Evolutionary conservation across 2,113 vertebrate genomes (phyloP), one percentile per base, ranked within the genome.

Genomic region (Rynchops niger): DNA sequence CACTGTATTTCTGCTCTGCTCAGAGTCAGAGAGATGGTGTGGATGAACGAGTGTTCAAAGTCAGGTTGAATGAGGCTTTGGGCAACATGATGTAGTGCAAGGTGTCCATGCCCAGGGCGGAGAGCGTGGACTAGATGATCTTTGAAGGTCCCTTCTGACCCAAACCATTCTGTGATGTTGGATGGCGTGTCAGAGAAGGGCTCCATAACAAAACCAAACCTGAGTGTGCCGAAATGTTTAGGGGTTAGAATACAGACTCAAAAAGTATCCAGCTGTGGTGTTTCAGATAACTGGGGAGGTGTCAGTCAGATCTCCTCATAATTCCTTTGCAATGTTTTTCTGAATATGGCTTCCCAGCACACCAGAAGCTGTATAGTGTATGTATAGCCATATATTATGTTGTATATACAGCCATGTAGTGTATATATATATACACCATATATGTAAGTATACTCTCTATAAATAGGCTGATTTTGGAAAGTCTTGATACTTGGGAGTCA

Each of bases 201-300:
- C 40, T 38, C 38, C 0, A 1, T 38, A 53, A 62, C 9, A 34
- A 53, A 58, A 27, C 15, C 0, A 1, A 78, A 32, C 45, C 9
- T 5, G 21, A 38, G 32, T 38, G 23, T 1, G 1, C 69, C 59
- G 17, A 49, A 30, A 42, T 30, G 11, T 21, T 3, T 15, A 50
- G 43, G 7, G 32, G 34, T 3, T 71, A 12, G 29, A 62, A 79
- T 32, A 34, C 23, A 47, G 66, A 47, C 4, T 17, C 1, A 3
- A 16, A 23, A 45, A 53, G 18, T 53, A 27, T 52, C 53, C 45
- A 26, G 5, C 16, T 61, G 45, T 32, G 45, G 45, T 27, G 34
- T 50, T 77, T 50, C 38, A 17, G 38, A 26, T 78, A 52, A 69
- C 55, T 66, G 42, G 49, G 30, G 30, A 78, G 63, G 11, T 36